phyloP scores from a whole-genome alignment of 2,888 invertebrate species.

The Herminia tarsipennalis region DNA sequence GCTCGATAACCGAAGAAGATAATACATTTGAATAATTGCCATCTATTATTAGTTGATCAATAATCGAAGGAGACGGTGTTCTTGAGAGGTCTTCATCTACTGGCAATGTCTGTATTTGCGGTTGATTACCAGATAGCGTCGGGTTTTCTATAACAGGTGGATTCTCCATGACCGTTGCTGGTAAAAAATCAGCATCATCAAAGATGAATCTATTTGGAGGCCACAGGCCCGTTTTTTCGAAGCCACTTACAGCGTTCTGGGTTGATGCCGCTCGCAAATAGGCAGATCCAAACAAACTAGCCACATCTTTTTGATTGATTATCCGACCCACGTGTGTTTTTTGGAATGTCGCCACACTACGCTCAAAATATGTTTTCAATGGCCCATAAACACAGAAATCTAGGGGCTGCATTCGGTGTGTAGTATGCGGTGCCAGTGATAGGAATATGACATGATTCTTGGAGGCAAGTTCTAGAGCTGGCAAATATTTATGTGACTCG shows the following conservation, averaged over 20 bases:
- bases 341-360: constrained; percentile 9
- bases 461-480: constrained; percentile 28
- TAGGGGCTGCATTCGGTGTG: constrained; percentile 12
- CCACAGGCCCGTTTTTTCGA: constrained; percentile 14
- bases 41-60: no score
- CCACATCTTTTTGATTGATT: constrained; percentile 16
- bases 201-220: constrained; percentile 14
- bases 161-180: no score
- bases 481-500: constrained; percentile 24
- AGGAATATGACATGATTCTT: constrained; percentile 32
- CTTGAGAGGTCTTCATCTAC: no score
- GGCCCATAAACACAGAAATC: constrained; percentile 8
- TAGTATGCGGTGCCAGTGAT: constrained; percentile 31
- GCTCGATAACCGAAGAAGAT: no score
- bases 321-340: constrained; percentile 7
- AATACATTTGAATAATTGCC: no score
- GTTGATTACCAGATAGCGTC: no score
- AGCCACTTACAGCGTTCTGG: constrained; percentile 11
- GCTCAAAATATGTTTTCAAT: constrained; percentile 22
- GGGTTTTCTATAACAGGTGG: no score
- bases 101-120: no score
- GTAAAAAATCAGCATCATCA: constrained; percentile 10
- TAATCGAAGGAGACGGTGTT: no score
- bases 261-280: constrained; percentile 20
- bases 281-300: constrained; percentile 17